Evolutionary conservation across 1,140 invertebrate species (phyloP).

Genomic region (Dysdera silvatica): DNA sequence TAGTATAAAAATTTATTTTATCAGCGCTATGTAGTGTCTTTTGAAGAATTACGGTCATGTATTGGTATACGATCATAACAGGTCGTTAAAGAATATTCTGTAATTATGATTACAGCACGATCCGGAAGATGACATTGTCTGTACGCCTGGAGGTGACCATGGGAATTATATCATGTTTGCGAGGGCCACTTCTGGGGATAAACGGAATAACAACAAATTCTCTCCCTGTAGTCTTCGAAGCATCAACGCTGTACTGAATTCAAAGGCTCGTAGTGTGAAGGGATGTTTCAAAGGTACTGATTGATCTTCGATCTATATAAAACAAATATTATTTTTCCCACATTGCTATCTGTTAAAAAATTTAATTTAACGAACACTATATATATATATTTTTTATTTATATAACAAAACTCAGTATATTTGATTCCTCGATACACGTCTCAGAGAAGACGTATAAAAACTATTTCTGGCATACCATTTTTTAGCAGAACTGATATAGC

Average conservation of each 20-base stretch:
- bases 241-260: constrained; percentile 89
- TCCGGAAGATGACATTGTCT: constrained; percentile 63
- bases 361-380: too few species aligned
- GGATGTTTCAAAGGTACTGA: constrained; percentile 80
- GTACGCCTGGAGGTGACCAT: constrained; percentile 71
- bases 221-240: constrained; percentile 84
- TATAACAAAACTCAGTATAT: too few species aligned
- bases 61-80: too few species aligned
- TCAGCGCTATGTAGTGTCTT: too few species aligned
- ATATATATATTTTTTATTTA: too few species aligned
- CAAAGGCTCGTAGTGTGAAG: constrained; percentile 76
- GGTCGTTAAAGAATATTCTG: too few species aligned
- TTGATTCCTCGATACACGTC: too few species aligned
- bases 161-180: constrained; percentile 58
- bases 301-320: background rate
- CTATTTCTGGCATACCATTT: too few species aligned
- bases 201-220: constrained; percentile 92
- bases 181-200: constrained; percentile 84
- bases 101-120: constrained; percentile 68
- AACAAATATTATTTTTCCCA: background rate
- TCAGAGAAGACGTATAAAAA: too few species aligned
- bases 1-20: too few species aligned
- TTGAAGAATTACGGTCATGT: too few species aligned
- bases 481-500: too few species aligned
- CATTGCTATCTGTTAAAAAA: background rate